These are phyloP conservation scores for Sebastes miniatus DNA, from an alignment of 2,797 vertebrate genomes.

Conservation along the genomic window DNA sequence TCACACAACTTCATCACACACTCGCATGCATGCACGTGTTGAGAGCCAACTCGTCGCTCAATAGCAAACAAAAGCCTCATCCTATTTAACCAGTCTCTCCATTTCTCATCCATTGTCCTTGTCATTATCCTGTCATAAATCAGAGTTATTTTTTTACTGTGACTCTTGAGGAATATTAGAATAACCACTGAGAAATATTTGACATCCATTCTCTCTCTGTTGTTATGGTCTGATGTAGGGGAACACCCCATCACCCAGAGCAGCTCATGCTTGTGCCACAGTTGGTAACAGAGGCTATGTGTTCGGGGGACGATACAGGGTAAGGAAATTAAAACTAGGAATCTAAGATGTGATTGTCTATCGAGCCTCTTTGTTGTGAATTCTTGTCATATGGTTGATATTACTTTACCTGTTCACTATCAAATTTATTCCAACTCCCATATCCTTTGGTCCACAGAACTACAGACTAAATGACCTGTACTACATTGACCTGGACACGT, in stretches of 20 bases:
- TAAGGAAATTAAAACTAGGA: constrained; percentile 51
- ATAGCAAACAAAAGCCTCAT: too few relatives aligned
- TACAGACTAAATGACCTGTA: constrained; percentile 94
- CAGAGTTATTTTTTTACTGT: neutral
- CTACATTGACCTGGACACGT: constrained; percentile 92
- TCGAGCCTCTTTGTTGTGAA: neutral
- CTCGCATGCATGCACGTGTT: neutral
- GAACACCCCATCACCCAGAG: constrained; percentile 90
- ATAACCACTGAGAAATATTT: neutral
- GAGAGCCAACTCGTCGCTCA: too few relatives aligned
- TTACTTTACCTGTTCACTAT: neutral
- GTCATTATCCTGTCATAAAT: neutral
- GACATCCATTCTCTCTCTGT: neutral
- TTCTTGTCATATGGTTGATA: neutral
- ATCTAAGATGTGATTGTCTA: neutral
- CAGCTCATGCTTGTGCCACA: constrained; percentile 94
- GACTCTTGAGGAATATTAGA: neutral
- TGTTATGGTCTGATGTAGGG: constrained; percentile 78
- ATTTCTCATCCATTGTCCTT: neutral
- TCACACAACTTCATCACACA: neutral
- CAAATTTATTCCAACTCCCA: too few relatives aligned
- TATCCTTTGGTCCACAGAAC: constrained; percentile 77
- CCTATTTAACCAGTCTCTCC: neutral
- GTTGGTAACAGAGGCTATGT: constrained; percentile 92
- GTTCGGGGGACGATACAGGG: constrained; percentile 94